A percentile compares a stretch with the other conserved stretches of the same genome.
These are phyloP conservation scores for Linnaemya vulpina DNA, from an alignment of 2,888 invertebrate species.

Conservation along the genomic window DNA sequence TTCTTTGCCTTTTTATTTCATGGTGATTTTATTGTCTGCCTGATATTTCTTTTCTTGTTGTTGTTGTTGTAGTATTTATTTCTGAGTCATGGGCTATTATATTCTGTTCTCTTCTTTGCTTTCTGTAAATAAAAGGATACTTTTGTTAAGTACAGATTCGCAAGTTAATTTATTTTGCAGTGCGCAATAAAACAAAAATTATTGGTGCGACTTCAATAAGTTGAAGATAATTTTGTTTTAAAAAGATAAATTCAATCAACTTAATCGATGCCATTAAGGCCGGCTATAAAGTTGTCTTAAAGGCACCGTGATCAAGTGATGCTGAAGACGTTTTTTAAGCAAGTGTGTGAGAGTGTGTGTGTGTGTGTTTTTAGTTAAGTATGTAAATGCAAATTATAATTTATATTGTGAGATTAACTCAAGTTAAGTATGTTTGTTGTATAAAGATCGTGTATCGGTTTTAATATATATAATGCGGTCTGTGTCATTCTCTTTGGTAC, in stretches of 20 bases:
- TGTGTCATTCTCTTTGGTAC: not conserved
- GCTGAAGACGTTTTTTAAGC: too few relatives aligned
- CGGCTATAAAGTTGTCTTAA: conserved; percentile 22
- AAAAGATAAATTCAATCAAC: conserved; percentile 62
- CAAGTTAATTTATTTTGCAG: conserved; percentile 49
- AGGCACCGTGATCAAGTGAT: not conserved
- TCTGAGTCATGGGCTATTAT: conserved; percentile 62
- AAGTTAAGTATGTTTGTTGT: not conserved
- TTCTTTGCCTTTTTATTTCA: conserved; percentile 19
- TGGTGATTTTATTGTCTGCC: conserved; percentile 38
- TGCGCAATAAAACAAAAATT: conserved; percentile 55
- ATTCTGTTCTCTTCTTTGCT: not conserved
- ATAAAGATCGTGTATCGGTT: not conserved
- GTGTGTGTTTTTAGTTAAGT: not conserved
- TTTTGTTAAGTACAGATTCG: conserved; percentile 63
- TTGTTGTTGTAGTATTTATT: not conserved
- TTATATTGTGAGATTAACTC: conserved; percentile 30
- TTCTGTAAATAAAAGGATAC: conserved; percentile 54
- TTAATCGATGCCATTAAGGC: conserved; percentile 61
- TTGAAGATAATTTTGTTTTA: conserved; percentile 35
- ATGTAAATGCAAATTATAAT: conserved; percentile 12
- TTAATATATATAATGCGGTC: not conserved
- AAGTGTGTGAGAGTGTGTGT: not conserved
- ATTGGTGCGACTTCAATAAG: conserved; percentile 58
- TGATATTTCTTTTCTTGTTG: conserved; percentile 1